phyloP scores from a whole-genome alignment of 1,140 invertebrate genomes.

The Plodia interpunctella region DNA sequence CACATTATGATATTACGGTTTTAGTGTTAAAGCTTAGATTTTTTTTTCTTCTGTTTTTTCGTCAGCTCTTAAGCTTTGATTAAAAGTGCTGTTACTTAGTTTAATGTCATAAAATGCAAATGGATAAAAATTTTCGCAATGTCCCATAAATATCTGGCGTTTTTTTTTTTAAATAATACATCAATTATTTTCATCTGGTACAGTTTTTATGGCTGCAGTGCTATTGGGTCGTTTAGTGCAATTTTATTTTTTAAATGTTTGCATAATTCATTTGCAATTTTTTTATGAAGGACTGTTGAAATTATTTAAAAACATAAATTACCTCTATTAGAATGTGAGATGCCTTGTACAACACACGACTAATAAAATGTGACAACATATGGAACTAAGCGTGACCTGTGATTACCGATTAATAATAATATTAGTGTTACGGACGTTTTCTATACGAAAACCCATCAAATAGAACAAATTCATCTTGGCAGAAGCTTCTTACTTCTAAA shows the following conservation, averaged over 20 bases:
- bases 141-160: not conserved
- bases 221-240: conserved; percentile 13
- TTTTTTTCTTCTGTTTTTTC: conserved; percentile 30
- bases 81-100: not conserved
- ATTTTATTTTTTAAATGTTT: conserved; percentile 9
- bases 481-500: not conserved
- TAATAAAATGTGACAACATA: not conserved
- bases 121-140: not conserved
- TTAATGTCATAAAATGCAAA: not conserved
- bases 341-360: not conserved
- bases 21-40: conserved; percentile 40
- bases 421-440: not conserved
- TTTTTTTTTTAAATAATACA: not conserved
- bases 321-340: not conserved
- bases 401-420: conserved; percentile 24
- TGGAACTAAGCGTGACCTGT: conserved; percentile 27
- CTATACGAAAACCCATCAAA: not conserved
- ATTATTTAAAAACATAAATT: not conserved
- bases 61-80: conserved; percentile 1
- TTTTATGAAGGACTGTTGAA: conserved; percentile 6
- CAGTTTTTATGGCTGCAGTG: not conserved
- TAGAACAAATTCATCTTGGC: not conserved
- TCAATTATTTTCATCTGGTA: not conserved
- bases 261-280: not conserved
- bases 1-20: conserved; percentile 49